Conservation (phyloP, 2,888 invertebrate genomes). For the Volucella inanis region DNA sequence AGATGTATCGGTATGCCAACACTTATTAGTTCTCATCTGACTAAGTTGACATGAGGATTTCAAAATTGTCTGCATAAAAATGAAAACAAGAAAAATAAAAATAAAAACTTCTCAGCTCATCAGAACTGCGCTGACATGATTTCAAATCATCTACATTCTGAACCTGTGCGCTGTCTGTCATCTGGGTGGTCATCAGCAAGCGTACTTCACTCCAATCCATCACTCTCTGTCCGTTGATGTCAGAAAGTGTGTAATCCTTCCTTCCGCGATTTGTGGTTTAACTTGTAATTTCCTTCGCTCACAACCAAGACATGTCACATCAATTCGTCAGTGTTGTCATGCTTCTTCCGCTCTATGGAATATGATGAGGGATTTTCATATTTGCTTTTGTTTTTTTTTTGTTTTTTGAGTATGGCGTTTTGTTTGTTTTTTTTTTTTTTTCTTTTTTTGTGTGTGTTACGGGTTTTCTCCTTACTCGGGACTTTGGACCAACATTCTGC, state of each 20-base stretch:
- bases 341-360: constrained; percentile 48
- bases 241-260: constrained; percentile 43
- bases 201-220: constrained; percentile 19
- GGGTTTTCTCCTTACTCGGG: no score
- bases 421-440: no score
- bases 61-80: constrained; percentile 3
- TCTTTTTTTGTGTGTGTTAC: no score
- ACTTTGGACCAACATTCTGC: neutral
- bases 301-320: constrained; percentile 50
- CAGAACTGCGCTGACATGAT: neutral
- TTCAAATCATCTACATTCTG: neutral
- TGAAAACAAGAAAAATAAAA: constrained; percentile 21
- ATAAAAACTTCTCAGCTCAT: constrained; percentile 5
- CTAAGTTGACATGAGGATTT: no score
- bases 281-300: constrained; percentile 37
- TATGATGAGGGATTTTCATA: no score
- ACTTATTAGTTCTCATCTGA: no score
- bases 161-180: neutral
- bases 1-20: no score
- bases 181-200: constrained; percentile 52
- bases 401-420: neutral
- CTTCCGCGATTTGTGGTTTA: constrained; percentile 35
- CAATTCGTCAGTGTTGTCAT: constrained; percentile 62
- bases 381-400: constrained; percentile 4
- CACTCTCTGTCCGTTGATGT: constrained; percentile 26